Evolutionary conservation across 2,113 vertebrate species (phyloP).

Genomic region (Corvus hawaiiensis): DNA sequence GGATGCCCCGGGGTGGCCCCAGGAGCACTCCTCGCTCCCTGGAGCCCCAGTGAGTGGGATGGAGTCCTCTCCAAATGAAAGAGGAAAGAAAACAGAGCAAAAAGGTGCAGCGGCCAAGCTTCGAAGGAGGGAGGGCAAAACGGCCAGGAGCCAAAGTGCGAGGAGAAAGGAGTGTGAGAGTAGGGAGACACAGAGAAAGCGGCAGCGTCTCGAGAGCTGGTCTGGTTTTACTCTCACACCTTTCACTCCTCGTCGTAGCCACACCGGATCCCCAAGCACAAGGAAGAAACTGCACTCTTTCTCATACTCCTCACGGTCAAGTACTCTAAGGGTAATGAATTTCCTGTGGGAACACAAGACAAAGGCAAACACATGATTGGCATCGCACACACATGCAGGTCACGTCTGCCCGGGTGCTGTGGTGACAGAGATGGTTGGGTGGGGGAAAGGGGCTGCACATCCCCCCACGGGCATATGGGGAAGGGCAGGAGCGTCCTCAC

Average conservation of each 20-base stretch:
- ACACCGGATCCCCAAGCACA: constrained; percentile 89
- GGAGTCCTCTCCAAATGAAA: background rate
- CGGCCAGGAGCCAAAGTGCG: constrained; percentile 59
- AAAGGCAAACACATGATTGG: constrained; percentile 86
- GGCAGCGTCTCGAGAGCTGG: constrained; percentile 74
- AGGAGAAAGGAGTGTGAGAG: constrained; percentile 82
- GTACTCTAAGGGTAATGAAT: constrained; percentile 87
- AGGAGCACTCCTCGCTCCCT: background rate
- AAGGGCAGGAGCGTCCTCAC: constrained; percentile 58
- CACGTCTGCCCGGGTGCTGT: constrained; percentile 48
- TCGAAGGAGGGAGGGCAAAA: constrained; percentile 68
- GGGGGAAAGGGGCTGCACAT: constrained; percentile 71
- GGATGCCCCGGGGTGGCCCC: fast-evolving
- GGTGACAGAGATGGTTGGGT: constrained; percentile 75
- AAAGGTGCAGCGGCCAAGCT: constrained; percentile 65
- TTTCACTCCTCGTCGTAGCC: constrained; percentile 92
- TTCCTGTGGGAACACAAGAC: constrained; percentile 96
- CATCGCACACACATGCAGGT: constrained; percentile 75
- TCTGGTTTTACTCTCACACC: constrained; percentile 89
- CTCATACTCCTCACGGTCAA: constrained; percentile 93
- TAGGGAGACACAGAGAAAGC: constrained; percentile 77
- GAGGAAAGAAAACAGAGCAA: constrained; percentile 56
- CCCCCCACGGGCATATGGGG: constrained; percentile 2
- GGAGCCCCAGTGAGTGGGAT: background rate
- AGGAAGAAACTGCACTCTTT: constrained; percentile 93